Evolutionary conservation across 2,888 invertebrate species (phyloP).

Genomic region (Conus canariensis): DNA sequence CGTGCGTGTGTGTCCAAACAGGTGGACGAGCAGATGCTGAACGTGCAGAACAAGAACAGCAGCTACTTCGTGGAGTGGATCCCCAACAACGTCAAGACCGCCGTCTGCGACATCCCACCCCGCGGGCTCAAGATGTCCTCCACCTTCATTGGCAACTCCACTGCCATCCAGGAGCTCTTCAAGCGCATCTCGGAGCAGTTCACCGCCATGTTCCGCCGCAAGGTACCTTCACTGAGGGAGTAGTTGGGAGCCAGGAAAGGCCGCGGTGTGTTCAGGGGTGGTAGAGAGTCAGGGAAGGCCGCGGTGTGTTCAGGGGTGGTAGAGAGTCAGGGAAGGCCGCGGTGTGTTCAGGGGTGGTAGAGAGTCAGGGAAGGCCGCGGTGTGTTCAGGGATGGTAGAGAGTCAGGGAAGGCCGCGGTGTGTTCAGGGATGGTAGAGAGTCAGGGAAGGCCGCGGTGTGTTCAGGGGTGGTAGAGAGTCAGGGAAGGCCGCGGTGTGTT

Average conservation of each 20-base stretch:
- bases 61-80: conserved; percentile 93
- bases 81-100: conserved; percentile 93
- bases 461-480: too few relatives aligned
- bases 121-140: conserved; percentile 89
- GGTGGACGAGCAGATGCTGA: conserved; percentile 87
- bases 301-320: too few relatives aligned
- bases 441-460: too few relatives aligned
- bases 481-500: too few relatives aligned
- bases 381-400: too few relatives aligned
- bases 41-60: conserved; percentile 96
- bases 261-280: too few relatives aligned
- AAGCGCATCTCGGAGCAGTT: conserved; percentile 22
- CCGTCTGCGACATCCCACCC: conserved; percentile 95
- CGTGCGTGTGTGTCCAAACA: neutral
- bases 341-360: too few relatives aligned
- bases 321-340: too few relatives aligned
- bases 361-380: too few relatives aligned
- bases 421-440: too few relatives aligned
- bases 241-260: neutral
- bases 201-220: conserved; percentile 32
- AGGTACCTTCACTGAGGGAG: neutral
- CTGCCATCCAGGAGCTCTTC: conserved; percentile 75
- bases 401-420: too few relatives aligned
- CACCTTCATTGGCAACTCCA: conserved; percentile 71
- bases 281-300: too few relatives aligned